phyloP scores from a whole-genome alignment of 35 echinoderm and acorn worm genomes.

The Apostichopus parvimensis region DNA sequence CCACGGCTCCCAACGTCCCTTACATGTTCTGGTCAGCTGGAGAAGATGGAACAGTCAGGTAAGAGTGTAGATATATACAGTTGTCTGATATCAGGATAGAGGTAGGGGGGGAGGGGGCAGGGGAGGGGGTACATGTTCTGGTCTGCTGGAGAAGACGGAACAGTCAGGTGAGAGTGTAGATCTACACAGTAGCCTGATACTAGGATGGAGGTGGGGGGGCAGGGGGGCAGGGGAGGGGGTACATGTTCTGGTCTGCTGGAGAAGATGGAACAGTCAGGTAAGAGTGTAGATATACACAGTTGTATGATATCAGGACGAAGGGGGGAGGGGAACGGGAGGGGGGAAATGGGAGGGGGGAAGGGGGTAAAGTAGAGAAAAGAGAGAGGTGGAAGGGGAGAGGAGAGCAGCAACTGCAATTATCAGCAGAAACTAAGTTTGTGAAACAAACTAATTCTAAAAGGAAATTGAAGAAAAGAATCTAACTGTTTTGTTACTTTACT shows the following conservation, averaged over 20 bases:
- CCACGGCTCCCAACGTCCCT: constrained; percentile 77
- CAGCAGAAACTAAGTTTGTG: no score
- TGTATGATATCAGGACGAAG: neutral
- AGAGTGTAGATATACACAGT: neutral
- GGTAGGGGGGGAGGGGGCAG: neutral
- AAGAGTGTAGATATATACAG: neutral
- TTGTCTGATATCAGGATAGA: neutral
- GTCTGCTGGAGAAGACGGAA: constrained; percentile 96
- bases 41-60: constrained; percentile 96
- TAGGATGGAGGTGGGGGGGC: constrained; percentile 15
- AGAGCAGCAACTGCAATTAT: no score
- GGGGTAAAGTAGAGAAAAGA: neutral
- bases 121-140: constrained; percentile 70
- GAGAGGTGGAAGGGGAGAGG: neutral
- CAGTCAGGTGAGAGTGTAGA: constrained; percentile 65
- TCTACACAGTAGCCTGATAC: neutral
- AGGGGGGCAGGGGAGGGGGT: neutral
- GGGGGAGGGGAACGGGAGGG: no score
- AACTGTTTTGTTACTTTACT: no score
- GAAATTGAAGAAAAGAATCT: no score
- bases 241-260: constrained; percentile 98
- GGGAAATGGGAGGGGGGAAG: no score
- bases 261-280: constrained; percentile 97
- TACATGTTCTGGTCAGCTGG: constrained; percentile 99
- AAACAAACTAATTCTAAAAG: no score